Conservation (phyloP, 2,797 vertebrate genomes). For the Pristis pectinata region DNA sequence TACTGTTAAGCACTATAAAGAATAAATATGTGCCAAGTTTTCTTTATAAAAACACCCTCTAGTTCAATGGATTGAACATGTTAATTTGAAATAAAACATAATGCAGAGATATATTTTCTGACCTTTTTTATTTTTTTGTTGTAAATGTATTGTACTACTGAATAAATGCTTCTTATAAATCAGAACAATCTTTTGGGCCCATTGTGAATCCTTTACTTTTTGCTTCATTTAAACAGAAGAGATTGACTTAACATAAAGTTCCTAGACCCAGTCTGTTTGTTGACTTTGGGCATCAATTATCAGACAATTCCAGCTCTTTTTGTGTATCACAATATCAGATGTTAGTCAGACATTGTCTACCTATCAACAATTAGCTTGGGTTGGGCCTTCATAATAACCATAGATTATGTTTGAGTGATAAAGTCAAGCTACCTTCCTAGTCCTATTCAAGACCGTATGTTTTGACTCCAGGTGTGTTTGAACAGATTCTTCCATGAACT, state of each 20-base stretch:
- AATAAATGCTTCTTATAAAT: constrained; percentile 32
- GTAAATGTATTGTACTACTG: not conserved
- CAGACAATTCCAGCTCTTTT: not conserved
- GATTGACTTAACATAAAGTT: not conserved
- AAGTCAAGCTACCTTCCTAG: not conserved
- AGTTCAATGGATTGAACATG: not conserved
- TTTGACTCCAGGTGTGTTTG: not conserved
- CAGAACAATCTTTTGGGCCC: not conserved
- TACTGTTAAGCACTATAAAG: not conserved
- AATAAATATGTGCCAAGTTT: not conserved
- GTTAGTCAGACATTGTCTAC: not conserved
- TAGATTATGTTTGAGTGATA: not conserved
- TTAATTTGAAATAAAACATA: not conserved
- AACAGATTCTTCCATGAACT: not conserved
- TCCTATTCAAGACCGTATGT: not conserved
- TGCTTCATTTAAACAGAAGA: not conserved
- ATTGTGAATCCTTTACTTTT: not conserved
- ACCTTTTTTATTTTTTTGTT: not conserved
- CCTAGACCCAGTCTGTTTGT: not conserved
- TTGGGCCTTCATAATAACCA: no score
- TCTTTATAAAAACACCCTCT: not conserved
- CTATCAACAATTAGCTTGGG: not conserved
- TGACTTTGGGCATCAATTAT: not conserved
- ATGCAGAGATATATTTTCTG: not conserved
- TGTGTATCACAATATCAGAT: not conserved